Conservation (phyloP, 2,797 vertebrate species). For the Columba guinea region DNA sequence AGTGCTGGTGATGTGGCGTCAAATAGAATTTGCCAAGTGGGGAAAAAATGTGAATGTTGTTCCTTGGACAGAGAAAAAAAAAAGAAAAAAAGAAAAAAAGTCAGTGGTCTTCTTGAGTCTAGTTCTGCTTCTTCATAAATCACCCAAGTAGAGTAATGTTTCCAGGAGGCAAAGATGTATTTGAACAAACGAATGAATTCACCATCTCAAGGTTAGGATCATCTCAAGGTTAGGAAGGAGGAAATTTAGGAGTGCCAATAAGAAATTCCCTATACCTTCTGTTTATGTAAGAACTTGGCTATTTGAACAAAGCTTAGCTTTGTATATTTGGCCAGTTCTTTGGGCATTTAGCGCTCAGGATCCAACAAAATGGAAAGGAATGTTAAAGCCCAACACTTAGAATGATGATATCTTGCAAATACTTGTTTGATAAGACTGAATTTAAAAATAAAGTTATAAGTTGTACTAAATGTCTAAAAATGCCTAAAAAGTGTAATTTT, state of each 20-base stretch:
- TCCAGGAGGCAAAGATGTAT: constrained; percentile 46
- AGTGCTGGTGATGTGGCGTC: constrained; percentile 67
- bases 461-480: constrained; percentile 60
- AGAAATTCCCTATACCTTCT: constrained; percentile 35
- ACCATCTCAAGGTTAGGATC: constrained; percentile 27
- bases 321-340: constrained; percentile 40
- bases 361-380: constrained; percentile 40
- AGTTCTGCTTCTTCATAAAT: constrained; percentile 42
- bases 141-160: constrained; percentile 47
- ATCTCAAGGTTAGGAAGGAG: constrained; percentile 43
- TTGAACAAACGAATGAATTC: constrained; percentile 24
- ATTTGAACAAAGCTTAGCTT: constrained; percentile 57
- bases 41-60: constrained; percentile 53
- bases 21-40: constrained; percentile 64
- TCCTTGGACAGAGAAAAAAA: constrained; percentile 40
- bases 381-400: constrained; percentile 61
- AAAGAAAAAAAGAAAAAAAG: constrained; percentile 30
- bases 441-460: constrained; percentile 34
- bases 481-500: constrained; percentile 62
- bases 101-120: constrained; percentile 47
- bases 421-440: constrained; percentile 29
- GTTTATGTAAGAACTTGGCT: constrained; percentile 42
- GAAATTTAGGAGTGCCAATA: constrained; percentile 7
- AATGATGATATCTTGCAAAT: constrained; percentile 32
- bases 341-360: constrained; percentile 42